Evolutionary conservation across 2,113 vertebrate genomes (phyloP).

Genomic region (Xiphophorus couchianus): DNA sequence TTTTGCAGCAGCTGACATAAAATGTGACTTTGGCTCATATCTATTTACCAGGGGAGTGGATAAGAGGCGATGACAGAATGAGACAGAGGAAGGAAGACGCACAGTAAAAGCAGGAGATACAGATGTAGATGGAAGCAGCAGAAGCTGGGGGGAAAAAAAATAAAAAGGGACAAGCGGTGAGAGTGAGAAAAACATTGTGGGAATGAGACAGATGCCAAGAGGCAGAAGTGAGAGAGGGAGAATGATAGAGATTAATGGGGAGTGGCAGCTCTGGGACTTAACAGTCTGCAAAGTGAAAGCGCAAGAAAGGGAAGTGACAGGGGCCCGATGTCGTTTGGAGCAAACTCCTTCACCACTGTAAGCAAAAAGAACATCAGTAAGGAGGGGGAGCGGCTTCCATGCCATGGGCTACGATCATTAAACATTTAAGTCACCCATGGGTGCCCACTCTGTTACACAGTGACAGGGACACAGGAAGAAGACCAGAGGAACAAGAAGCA

Average conservation of each 20-base stretch:
- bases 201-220: conserved; percentile 50
- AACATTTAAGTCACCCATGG: conserved; percentile 63
- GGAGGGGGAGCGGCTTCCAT: conserved; percentile 30
- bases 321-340: conserved; percentile 59
- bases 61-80: conserved; percentile 33
- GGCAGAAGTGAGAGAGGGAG: conserved; percentile 49
- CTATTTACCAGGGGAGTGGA: conserved; percentile 48
- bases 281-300: conserved; percentile 53
- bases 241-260: conserved; percentile 75
- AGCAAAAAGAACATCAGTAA: conserved; percentile 64
- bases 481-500: conserved; percentile 36
- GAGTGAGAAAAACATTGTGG: conserved; percentile 14
- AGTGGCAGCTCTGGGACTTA: conserved; percentile 64
- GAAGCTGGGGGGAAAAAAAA: background rate
- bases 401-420: conserved; percentile 59
- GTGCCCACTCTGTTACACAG: conserved; percentile 45
- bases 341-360: conserved; percentile 67
- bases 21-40: conserved; percentile 53
- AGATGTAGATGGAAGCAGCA: conserved; percentile 36
- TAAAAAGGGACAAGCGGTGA: conserved; percentile 15
- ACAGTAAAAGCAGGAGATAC: conserved; percentile 15
- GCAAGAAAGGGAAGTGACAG: conserved; percentile 62
- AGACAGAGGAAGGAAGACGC: conserved; percentile 34
- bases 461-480: conserved; percentile 32
- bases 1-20: conserved; percentile 38